phyloP scores from a whole-genome alignment of 2,888 invertebrate species.

The Drosophila mercatorum region DNA sequence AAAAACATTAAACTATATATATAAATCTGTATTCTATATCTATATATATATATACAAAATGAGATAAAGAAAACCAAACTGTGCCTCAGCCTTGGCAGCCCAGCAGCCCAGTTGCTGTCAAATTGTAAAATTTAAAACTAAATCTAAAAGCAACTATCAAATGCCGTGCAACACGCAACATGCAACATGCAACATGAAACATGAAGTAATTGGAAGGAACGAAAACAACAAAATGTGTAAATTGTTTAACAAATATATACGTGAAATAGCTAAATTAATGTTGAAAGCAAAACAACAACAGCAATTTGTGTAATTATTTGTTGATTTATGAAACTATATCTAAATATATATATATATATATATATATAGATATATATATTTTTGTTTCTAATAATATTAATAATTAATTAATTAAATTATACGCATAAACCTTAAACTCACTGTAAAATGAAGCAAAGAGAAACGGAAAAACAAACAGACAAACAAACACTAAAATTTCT shows the following conservation, averaged over 20 bases:
- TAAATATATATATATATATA: slow-evolving; percentile 7
- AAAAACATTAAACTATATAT: neutral
- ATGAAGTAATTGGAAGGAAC: neutral
- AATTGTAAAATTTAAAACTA: slow-evolving; percentile 32
- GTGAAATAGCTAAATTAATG: slow-evolving; percentile 68
- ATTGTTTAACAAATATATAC: slow-evolving; percentile 66
- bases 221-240: slow-evolving; percentile 48
- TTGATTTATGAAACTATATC: slow-evolving; percentile 35
- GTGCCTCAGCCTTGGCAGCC: slow-evolving; percentile 45
- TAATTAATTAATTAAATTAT: slow-evolving; percentile 34
- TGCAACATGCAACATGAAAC: neutral
- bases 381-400: slow-evolving; percentile 17
- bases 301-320: slow-evolving; percentile 46
- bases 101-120: slow-evolving; percentile 26
- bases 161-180: slow-evolving; percentile 13
- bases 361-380: slow-evolving; percentile 4
- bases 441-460: slow-evolving; percentile 47
- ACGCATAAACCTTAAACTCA: slow-evolving; percentile 41
- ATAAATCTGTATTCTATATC: neutral
- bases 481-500: neutral
- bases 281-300: slow-evolving; percentile 33
- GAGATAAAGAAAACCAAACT: slow-evolving; percentile 45
- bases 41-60: slow-evolving; percentile 3
- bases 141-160: slow-evolving; percentile 1
- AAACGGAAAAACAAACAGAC: slow-evolving; percentile 2